Evolutionary conservation across 2,888 invertebrate genomes (phyloP).

Genomic region (Drosophila rubida): DNA sequence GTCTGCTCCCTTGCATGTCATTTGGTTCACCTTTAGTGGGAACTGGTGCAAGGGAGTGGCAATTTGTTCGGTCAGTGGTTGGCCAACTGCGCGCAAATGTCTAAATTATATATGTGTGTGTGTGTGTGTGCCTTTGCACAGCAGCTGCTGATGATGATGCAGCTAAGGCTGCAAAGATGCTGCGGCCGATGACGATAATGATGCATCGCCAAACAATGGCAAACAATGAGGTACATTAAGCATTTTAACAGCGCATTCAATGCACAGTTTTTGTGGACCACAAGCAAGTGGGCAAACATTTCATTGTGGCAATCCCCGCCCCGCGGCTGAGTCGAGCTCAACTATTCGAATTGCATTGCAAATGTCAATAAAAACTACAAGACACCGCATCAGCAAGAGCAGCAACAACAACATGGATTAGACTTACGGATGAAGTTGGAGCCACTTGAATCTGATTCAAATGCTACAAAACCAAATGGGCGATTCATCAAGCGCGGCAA

Average conservation of each 20-base stretch:
- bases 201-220: constrained; percentile 34
- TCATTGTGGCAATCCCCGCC: constrained; percentile 48
- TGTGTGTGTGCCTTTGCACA: constrained; percentile 24
- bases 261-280: constrained; percentile 23
- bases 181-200: constrained; percentile 12
- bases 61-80: constrained; percentile 36
- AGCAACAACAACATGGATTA: not conserved
- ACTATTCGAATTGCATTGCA: constrained; percentile 25
- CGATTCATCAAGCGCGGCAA: constrained; percentile 59
- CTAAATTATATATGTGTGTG: constrained; percentile 45
- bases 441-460: constrained; percentile 12
- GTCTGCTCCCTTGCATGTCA: constrained; percentile 38
- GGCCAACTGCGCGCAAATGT: constrained; percentile 52
- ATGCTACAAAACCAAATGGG: constrained; percentile 39
- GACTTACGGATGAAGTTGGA: constrained; percentile 1
- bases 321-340: constrained; percentile 34
- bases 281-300: constrained; percentile 50
- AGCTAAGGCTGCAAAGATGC: constrained; percentile 7
- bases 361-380: constrained; percentile 61
- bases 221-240: constrained; percentile 25
- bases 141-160: constrained; percentile 31
- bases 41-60: constrained; percentile 70
- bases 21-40: constrained; percentile 63
- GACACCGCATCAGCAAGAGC: constrained; percentile 11
- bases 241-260: constrained; percentile 29